Percentiles rank a stretch among this genome's conserved stretches.
phyloP scores from a whole-genome alignment of 2,797 vertebrate genomes.

The Characodon lateralis region DNA sequence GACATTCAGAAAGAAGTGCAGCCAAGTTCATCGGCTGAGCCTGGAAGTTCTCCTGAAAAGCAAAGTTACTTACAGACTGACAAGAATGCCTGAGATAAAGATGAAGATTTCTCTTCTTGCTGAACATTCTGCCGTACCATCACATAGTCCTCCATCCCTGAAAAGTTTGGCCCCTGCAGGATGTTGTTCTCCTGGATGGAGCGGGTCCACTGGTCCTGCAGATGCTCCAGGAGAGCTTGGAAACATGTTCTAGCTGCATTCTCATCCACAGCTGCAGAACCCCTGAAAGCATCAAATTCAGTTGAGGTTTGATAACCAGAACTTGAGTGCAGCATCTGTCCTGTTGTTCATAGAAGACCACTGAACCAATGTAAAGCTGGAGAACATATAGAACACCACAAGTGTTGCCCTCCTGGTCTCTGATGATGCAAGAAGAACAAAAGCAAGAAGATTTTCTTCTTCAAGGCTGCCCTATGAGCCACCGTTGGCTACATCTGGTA shows the following conservation, averaged over 20 bases:
- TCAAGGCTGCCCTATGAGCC: no score
- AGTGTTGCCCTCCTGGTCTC: no score
- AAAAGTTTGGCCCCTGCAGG: constrained; percentile 54
- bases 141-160: constrained; percentile 35
- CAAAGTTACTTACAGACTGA: not conserved
- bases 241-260: constrained; percentile 23
- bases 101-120: no score
- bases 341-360: no score
- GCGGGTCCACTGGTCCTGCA: constrained; percentile 31
- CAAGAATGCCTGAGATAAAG: not conserved
- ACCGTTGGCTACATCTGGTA: no score
- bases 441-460: no score
- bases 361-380: no score
- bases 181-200: constrained; percentile 38
- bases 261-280: constrained; percentile 40
- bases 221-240: constrained; percentile 11
- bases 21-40: constrained; percentile 39
- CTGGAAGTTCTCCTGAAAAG: constrained; percentile 41
- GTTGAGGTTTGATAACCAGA: not conserved
- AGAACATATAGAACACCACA: no score
- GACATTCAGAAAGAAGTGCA: constrained; percentile 49
- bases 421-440: no score
- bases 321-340: no score
- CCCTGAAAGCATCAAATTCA: constrained; percentile 43
- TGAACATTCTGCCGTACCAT: constrained; percentile 31